These are phyloP conservation scores for Macrobrachium rosenbergii DNA, from an alignment of 1,140 invertebrate species.

Conservation along the genomic window DNA sequence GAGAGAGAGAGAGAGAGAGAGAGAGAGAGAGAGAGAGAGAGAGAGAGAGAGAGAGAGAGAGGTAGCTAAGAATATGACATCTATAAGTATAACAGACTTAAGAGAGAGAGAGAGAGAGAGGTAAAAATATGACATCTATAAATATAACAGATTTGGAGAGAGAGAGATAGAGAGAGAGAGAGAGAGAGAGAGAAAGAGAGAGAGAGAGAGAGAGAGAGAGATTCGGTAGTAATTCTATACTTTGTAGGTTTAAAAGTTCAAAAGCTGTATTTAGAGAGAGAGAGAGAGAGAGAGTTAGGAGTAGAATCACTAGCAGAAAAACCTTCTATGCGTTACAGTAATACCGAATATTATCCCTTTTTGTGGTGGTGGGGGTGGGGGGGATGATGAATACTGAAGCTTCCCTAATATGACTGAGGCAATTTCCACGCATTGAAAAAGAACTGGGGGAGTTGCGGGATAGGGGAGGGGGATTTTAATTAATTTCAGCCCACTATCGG, in stretches of 20 bases:
- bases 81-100: no score
- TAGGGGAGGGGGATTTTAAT: no score
- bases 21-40: no score
- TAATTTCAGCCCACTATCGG: no score
- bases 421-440: no score
- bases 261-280: background rate
- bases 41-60: slow-evolving; percentile 19
- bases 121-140: no score
- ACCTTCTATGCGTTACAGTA: background rate
- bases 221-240: background rate
- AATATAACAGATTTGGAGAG: background rate
- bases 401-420: no score
- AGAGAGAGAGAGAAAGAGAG: slow-evolving; percentile 9
- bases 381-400: no score
- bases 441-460: no score
- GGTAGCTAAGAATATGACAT: background rate
- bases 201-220: background rate
- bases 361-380: background rate
- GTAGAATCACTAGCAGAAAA: background rate
- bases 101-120: background rate
- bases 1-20: background rate
- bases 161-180: slow-evolving; percentile 27
- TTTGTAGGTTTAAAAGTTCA: background rate
- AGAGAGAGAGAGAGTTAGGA: slow-evolving; percentile 20
- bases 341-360: background rate